These are phyloP conservation scores for Lophochroa leadbeateri DNA, from an alignment of 2,113 vertebrate species.

Conservation along the genomic window DNA sequence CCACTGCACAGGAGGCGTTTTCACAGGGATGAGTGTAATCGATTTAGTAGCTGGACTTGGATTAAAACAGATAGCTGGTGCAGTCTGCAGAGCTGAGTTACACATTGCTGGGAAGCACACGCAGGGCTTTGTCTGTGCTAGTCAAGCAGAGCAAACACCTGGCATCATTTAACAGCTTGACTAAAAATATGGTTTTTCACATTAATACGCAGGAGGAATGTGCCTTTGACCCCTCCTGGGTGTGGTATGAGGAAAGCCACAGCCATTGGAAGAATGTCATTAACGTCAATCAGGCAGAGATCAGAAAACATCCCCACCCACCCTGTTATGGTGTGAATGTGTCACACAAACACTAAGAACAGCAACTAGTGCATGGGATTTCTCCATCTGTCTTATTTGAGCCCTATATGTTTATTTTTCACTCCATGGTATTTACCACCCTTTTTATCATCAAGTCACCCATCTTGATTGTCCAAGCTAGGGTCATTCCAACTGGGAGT, in stretches of 20 bases:
- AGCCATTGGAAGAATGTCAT: slow-evolving; percentile 39
- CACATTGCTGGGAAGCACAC: neutral
- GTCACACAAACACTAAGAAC: slow-evolving; percentile 1
- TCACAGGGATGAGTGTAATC: neutral
- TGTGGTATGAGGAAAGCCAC: slow-evolving; percentile 23
- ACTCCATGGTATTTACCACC: neutral
- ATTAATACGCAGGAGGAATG: neutral
- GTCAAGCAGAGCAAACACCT: neutral
- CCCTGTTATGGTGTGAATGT: neutral
- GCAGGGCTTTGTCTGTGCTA: neutral
- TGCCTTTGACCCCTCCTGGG: neutral
- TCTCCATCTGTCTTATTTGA: neutral
- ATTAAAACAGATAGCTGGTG: neutral
- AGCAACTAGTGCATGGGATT: neutral
- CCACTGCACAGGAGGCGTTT: neutral
- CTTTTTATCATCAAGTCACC: neutral
- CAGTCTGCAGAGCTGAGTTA: neutral
- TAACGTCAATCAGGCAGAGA: slow-evolving; percentile 1
- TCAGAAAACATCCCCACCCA: neutral
- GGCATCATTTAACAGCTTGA: slow-evolving; percentile 8
- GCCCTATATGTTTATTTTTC: neutral
- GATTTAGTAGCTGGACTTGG: neutral
- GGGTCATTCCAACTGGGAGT: neutral
- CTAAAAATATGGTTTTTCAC: neutral
- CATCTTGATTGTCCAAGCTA: neutral